Percentiles rank a stretch among this genome's conserved stretches.
Evolutionary conservation across 2,888 invertebrate species (phyloP).

Genomic region (Andrena trimmerana): DNA sequence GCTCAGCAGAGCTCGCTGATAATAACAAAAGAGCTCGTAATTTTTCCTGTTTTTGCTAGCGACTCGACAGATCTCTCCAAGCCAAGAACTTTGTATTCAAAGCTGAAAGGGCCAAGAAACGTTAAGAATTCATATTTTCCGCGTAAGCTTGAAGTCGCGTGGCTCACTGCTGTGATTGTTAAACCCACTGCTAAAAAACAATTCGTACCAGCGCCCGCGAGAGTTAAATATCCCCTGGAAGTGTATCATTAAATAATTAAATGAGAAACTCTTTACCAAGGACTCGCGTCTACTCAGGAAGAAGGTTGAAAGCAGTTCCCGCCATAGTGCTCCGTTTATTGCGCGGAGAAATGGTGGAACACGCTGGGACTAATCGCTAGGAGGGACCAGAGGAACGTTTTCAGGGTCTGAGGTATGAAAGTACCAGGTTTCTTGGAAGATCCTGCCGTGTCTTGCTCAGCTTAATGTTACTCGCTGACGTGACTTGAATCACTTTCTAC

Average conservation of each 20-base stretch:
- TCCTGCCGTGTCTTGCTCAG: background rate
- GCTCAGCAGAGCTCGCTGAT: background rate
- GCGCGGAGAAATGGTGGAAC: background rate
- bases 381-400: background rate
- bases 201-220: background rate
- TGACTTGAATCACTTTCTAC: slow-evolving; percentile 5
- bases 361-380: slow-evolving; percentile 4
- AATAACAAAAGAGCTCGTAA: background rate
- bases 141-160: too few relatives aligned
- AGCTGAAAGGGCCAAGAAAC: background rate
- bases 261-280: background rate
- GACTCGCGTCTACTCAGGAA: background rate
- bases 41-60: too few relatives aligned
- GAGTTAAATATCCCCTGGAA: slow-evolving; percentile 13
- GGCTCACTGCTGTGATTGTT: background rate
- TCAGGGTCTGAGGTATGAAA: slow-evolving; percentile 3
- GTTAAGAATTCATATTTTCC: background rate
- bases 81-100: too few relatives aligned
- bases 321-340: background rate
- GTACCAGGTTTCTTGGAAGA: slow-evolving; percentile 1
- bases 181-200: background rate
- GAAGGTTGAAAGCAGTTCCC: background rate
- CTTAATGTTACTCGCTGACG: background rate
- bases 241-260: slow-evolving; percentile 15
- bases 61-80: too few relatives aligned